Base-by-base conservation (phyloP, 2,888 invertebrate species). In the Agrochola litura region DNA sequence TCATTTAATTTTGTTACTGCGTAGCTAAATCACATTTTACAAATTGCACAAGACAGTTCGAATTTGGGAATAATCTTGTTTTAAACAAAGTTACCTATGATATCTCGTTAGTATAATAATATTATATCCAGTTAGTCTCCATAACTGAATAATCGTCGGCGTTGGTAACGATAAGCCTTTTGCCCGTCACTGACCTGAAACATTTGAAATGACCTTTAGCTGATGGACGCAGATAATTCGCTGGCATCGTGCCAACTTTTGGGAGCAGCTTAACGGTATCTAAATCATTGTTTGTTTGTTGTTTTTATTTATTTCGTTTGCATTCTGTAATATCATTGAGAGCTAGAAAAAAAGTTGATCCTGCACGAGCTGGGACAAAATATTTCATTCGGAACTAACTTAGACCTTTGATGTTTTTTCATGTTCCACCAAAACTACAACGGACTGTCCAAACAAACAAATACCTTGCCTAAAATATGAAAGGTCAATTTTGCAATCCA, bases 161-260 rank as follows among this genome's bases (percentile, higher is more conserved):
- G 69, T 54, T 16, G 25, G n/a, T 43, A 25, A 25, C 70, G 76
- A 76, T 81, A 81, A 81, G 71, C 71, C 49, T 71, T 77, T 54
- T 60, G 67, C 71, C 83, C 72, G 69, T 69, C 71, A 73, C 56
- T 79, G 83, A 74, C 79, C 79, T 66, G 69, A 71, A 83, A 79
- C 69, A 75, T 83, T 79, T 69, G 46, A 56, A 58, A 66, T 83
- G 82, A 79, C 83, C 83, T 83, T 83, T 83, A 73, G 63, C 76
- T 83, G 72, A 79, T 83, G 79, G 69, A 41, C 60, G 43, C 46
- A 75, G 79, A 73, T 83, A 76, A 83, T 67, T 73, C 69, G 30
- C 79, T 83, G 83, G 83, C 80, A 52, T 4, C 54, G 54, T n/a
- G 61, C 83, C 83, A 83, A 46, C 70, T 72, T 79, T 74, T 6